Evolutionary conservation across 2,113 vertebrate genomes (phyloP).

Genomic region (Seriola aureovittata): DNA sequence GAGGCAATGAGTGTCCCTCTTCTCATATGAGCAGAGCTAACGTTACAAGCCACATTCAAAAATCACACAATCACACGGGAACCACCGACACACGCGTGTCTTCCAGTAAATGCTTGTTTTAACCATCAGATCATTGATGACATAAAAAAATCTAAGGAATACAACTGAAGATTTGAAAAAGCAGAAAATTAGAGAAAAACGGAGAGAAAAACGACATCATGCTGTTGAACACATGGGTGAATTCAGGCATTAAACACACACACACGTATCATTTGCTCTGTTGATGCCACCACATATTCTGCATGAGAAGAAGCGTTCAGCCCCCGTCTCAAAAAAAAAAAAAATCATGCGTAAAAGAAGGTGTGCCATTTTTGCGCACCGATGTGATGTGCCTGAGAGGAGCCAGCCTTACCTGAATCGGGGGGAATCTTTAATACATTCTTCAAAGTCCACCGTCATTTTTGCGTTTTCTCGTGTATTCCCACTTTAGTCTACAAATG

Average conservation of each 20-base stretch:
- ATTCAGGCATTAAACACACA: constrained; percentile 10
- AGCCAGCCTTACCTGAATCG: constrained; percentile 90
- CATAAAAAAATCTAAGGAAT: background rate
- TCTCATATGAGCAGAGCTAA: constrained; percentile 41
- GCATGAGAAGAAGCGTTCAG: background rate
- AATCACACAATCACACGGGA: constrained; percentile 22
- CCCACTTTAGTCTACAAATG: constrained; percentile 69
- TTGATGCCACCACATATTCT: constrained; percentile 33
- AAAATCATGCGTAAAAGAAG: constrained; percentile 68
- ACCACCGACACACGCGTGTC: background rate
- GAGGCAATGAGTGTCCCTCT: constrained; percentile 34
- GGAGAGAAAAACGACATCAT: constrained; percentile 22
- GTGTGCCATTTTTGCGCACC: constrained; percentile 78
- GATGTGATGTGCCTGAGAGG: constrained; percentile 34
- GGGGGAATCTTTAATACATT: constrained; percentile 96
- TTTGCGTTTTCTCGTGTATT: constrained; percentile 82
- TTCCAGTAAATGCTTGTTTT: background rate
- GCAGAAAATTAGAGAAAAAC: background rate
- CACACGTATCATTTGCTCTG: constrained; percentile 32
- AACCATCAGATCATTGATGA: background rate
- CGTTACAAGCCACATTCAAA: constrained; percentile 32
- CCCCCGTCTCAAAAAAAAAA: background rate
- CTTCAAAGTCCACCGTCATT: constrained; percentile 97
- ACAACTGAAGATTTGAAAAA: background rate
- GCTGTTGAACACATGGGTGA: constrained; percentile 41